Evolutionary conservation across 2,888 invertebrate species (phyloP), one percentile per base, ranked within the genome.

Genomic region (Scotopteryx bipunctaria): DNA sequence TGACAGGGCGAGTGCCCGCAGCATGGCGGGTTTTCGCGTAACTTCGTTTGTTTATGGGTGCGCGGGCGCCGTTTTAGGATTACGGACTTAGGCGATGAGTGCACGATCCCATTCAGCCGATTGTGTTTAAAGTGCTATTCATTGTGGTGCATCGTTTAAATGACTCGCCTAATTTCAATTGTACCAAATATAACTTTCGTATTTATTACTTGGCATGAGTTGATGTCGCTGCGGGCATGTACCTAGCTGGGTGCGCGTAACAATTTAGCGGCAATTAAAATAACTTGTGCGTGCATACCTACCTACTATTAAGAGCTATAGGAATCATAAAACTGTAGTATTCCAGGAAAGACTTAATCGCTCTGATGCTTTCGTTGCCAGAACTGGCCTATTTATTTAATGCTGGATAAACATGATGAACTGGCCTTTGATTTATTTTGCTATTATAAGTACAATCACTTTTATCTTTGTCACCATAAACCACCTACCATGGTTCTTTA

Each of bases 101-200:
- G 83, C 78, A 66, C 78, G 78, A 59, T 81, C 83, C 81, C 86
- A 85, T 87, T 87, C 85, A 83, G 65, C 68, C 59, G 85, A 86
- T 86, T 85, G 85, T 82, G 79, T 78, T 76, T 76, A 76, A 81
- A 78, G 76, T 73, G 66, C 77, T 78, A 78, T 81, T 74, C 81
- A 83, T 79, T 78, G 76, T 73, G 61, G 50, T 48, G 70, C 63
- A 67, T 66, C 70, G 77, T 78, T 78, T 86, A 86, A 89, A 88
- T 84, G 86, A 80, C 76, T 76, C 81, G 79, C 86, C 86, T 88
- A 86, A 88, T 87, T 87, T 86, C 86, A 86, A 88, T 89, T 88
- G 89, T 83, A 78, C 86, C 79, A 82, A 88, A 88, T 88, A 87
- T 88, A 88, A 87, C 85, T 77, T 67, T 65, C 66, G 73, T 86